Evolutionary conservation across 2,888 invertebrate species (phyloP), one percentile per base, ranked within the genome.

Genomic region (Caenorhabditis macrosperma): DNA sequence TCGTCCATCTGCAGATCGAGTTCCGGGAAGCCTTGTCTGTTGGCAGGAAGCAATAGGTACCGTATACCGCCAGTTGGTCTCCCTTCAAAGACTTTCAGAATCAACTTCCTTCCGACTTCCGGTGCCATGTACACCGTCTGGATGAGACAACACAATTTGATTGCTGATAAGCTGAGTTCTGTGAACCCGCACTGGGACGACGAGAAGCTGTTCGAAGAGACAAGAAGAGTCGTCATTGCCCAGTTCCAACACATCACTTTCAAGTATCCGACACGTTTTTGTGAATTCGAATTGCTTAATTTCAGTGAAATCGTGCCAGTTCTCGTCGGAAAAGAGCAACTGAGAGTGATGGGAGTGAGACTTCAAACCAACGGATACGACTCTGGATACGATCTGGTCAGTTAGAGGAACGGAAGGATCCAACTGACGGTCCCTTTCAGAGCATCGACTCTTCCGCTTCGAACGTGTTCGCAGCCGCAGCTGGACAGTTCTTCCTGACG

Each of bases 391-490:
- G 93, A 94, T 90, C 91, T 93, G 0, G 91, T 89, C 38, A 26
- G 78, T 74, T 1, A 35, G 24, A 20, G 12, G 20, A 61, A 38
- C 10, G n/a, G 10, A 10, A 20, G 12, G n/a, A 30, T 26, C 50
- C n/a, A n/a, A 38, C 0, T 44, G 30, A n/a, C 17, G 9, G 22
- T 20, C 2, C 38, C 17, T 55, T 85, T 78, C 71, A 89, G 89
- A 84, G 91, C 0, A 92, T 94, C 1, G 94, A 96, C 90, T 94
- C 95, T 0, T 93, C 94, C 9, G 93, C 95, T 64, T 94, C 95
- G 15, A 96, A 96, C 91, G 94, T 94, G 89, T 96, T 96, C 91
- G 94, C 96, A 0, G 63, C 90, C 0, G 82, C 86, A 3, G 88
- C 84, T 6, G 90, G 90, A 0, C 84, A 86, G 50, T 88, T 91